Evolutionary conservation across 1,140 invertebrate species (phyloP), one percentile per base, ranked within the genome.

Genomic region (Drosophila chauvacae): DNA sequence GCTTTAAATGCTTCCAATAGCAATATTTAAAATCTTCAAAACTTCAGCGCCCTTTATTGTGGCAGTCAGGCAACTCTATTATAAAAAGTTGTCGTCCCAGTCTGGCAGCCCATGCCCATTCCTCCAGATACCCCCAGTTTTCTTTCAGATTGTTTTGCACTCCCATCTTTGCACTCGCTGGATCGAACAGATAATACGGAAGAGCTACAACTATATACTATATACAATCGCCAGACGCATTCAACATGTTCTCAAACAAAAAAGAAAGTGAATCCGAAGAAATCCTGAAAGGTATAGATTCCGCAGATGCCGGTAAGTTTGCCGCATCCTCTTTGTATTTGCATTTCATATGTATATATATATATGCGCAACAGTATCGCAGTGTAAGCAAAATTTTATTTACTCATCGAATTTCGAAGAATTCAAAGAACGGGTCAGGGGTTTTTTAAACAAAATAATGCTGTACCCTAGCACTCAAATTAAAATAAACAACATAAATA

Each of bases 71-170:
- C 33, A 55, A 23, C 51, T 23, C 20, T 10, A 10, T 23, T 37
- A 2, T 9, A 0, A 0, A 5, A 23, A 10, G 7, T 10, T 5
- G 3, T 18, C n/a, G 6, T 13, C 16, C 5, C 33, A 37, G 51
- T 55, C 33, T 39, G 53, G 53, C 33, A 55, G 14, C 33, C 33
- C 53, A 23, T 14, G 0, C 33, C 18, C 18, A 1, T 20, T 35
- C 13, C 51, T 5, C 7, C 53, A 55, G 53, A 23, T 55, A 55
- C 53, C 35, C 33, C 18, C 33, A 16, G 33, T 26, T 37, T 39
- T 55, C 7, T 39, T 37, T 39, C 20, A 39, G 33, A 37, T 55
- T 37, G 13, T 53, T 53, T 55, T 55, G 14, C 53, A 23, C 39
- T 55, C 3, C 14, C 1, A 3, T 23, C 9, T 39, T 39, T 4